Conservation (phyloP, 2,797 vertebrate species). For the Phoeniculus purpureus region DNA sequence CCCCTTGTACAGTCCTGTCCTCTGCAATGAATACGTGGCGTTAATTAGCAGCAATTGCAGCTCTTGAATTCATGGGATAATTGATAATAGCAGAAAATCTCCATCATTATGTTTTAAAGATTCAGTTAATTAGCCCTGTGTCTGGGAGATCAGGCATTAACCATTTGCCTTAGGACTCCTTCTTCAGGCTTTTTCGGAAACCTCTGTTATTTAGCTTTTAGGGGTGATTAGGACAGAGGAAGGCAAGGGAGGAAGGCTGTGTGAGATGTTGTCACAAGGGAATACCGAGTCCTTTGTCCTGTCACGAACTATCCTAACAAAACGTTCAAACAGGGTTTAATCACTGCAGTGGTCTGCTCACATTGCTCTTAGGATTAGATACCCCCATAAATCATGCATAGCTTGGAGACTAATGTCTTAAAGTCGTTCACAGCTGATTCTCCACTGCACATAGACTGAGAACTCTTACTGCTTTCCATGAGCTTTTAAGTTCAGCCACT, state of each 20-base stretch:
- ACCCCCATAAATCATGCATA: constrained; percentile 68
- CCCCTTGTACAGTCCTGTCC: background rate
- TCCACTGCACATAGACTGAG: background rate
- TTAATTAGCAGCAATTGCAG: constrained; percentile 26
- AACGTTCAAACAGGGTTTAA: constrained; percentile 68
- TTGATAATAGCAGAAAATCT: constrained; percentile 65
- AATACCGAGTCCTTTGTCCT: constrained; percentile 68
- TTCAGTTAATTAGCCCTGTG: constrained; percentile 60
- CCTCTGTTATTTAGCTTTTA: constrained; percentile 58
- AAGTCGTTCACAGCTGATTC: constrained; percentile 54
- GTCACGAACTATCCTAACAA: constrained; percentile 66
- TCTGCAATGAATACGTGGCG: background rate
- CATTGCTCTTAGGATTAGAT: constrained; percentile 60
- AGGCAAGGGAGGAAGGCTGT: constrained; percentile 10
- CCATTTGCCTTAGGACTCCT: constrained; percentile 39
- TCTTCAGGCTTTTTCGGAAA: constrained; percentile 45
- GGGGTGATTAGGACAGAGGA: constrained; percentile 58
- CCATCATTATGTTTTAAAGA: constrained; percentile 60
- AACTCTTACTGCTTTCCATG: constrained; percentile 32
- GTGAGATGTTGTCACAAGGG: constrained; percentile 15
- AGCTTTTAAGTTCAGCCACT: constrained; percentile 16
- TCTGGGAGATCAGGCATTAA: constrained; percentile 47
- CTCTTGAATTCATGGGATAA: constrained; percentile 54
- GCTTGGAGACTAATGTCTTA: constrained; percentile 35
- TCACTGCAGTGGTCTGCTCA: constrained; percentile 48